Base-by-base conservation (phyloP, 2,888 invertebrate species). In the Latrodectus hesperus region DNA sequence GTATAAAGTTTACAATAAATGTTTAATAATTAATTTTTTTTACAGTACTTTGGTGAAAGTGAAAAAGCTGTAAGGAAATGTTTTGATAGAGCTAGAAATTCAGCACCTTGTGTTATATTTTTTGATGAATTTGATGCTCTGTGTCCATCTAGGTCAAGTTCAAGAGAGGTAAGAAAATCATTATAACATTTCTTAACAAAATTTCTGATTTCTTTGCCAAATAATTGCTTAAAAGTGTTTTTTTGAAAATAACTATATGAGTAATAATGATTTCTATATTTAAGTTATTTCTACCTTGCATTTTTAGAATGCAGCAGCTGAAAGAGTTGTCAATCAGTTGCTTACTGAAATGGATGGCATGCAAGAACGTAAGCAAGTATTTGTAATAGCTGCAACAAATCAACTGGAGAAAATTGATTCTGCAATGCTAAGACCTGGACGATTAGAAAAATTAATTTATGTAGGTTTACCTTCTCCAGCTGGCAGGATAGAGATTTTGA, bases 311-410 rank as follows among this genome's bases (percentile, higher is more conserved):
- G 95, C 96, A 4, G 95, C 96, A 0, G 95, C 96, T 0, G 94
- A 94, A 91, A 94, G 99, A 53, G 97, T 99, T 16, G 99, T 99
- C 0, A 99, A 99, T 92, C 99, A 99, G 92, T 93, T 99, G 92
- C 93, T 99, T 75, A 99, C 99, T 0, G 99, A 99, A 94, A 98
- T 99, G 99, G 99, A 99, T 92, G 99, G 99, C 5, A 95, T 99
- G 67, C 97, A 98, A 92, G 95, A 95, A 52, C 94, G 99, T 74
- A 95, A 96, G 91, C 97, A 97, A 1, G 99, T 99, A 8, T 99
- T 97, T 92, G 94, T 99, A 26, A 95, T 99, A 93, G 99, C 98
- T 0, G 99, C 99, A 0, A 98, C 97, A 51, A 99, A 99, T 93
- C 94, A 99, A 90, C 98, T 98, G 0, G 98, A 99, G 91, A 98